Evolutionary conservation across 1,140 invertebrate genomes (phyloP), one percentile per base, ranked within the genome.

Genomic region (Trachymyrmex septentrionalis): DNA sequence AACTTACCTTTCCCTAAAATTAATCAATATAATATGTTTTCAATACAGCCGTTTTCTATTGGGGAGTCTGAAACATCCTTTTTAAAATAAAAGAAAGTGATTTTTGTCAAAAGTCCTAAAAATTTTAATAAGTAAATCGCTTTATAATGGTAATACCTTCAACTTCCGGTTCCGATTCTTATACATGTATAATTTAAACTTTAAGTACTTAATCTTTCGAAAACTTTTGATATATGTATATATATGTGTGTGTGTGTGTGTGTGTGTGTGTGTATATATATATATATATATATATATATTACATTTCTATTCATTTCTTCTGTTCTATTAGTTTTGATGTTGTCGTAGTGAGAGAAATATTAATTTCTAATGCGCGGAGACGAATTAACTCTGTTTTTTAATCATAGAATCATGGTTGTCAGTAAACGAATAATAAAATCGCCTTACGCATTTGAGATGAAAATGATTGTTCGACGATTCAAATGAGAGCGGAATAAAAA

Each of bases 401-500:
- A 6, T 72, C 6, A 34, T 34, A 9, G 44, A 80, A 67, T 67
- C 9, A 21, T 63, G 6, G 16, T 24, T 44, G 66, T 19, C 38
- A 24, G 16, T 53, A 30, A 55, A 24, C 69, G 38, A 19, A 63
- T 75, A 75, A 75, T 75, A 75, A 73, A 84, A 84, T 61, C 55
- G 24, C 14, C 19, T 59, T n/a, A 64, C 48, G n/a, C 21, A 19
- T 67, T 24, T 24, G 19, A 7, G n/a, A 27, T 48, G 24, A 75
- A 75, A 84, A 84, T 75, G 80, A 84, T 75, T 75, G 80, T 75
- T n/a, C 24, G 69, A 34, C 69, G 27, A 84, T 84, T 84, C 55
- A 84, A 73, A 84, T 84, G 55, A 75, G 69, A 57, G 24, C 55
- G 38, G 55, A 84, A 84, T 84, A 84, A 84, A 84, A 84, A 84